Conservation (phyloP, 1,140 invertebrate species). For the Lithobius niger region DNA sequence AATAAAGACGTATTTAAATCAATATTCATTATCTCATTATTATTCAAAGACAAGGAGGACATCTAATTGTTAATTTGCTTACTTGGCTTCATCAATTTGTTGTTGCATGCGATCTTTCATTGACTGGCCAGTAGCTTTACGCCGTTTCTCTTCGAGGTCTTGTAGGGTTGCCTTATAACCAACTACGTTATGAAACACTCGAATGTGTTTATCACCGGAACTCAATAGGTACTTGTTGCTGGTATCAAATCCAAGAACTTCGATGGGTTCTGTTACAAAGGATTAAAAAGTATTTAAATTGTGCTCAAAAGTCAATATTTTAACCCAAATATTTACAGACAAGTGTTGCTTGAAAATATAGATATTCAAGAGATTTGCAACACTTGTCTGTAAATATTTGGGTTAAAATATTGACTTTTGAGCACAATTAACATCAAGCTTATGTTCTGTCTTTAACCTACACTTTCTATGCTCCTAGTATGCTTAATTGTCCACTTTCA, state of each 20-base stretch:
- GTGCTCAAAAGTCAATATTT: constrained; percentile 5
- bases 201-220: constrained; percentile 57
- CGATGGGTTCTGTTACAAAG: constrained; percentile 48
- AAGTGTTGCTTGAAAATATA: no score
- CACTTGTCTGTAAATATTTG: constrained; percentile 7
- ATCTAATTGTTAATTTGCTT: no score
- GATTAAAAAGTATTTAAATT: constrained; percentile 1
- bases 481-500: no score
- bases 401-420: no score
- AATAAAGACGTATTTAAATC: no score
- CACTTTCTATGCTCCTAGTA: no score
- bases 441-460: no score
- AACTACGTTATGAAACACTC: constrained; percentile 66
- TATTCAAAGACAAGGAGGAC: no score
- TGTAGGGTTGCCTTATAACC: constrained; percentile 53
- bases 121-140: constrained; percentile 40
- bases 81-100: constrained; percentile 48
- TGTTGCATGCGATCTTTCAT: constrained; percentile 57
- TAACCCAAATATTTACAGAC: no score
- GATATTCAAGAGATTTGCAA: not conserved
- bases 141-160: constrained; percentile 47
- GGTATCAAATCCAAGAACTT: constrained; percentile 53
- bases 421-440: no score
- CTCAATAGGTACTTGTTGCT: constrained; percentile 56
- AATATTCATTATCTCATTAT: no score